Conservation (phyloP, 2,797 vertebrate genomes). For the Chiroxiphia lanceolata region DNA sequence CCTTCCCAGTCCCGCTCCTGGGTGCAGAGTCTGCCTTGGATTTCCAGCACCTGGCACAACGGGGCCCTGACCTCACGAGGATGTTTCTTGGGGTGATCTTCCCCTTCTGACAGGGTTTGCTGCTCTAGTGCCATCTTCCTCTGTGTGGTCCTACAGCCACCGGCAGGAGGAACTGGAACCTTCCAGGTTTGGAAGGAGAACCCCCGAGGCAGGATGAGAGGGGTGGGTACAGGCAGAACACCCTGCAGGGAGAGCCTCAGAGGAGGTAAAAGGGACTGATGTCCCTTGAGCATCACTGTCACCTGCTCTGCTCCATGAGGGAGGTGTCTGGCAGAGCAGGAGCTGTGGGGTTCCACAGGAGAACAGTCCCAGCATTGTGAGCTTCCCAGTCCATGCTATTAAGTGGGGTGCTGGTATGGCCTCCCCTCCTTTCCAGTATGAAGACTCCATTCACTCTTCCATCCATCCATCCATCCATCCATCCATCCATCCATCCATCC, state of each 20-base stretch:
- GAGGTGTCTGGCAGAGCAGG: not conserved
- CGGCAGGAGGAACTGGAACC: not conserved
- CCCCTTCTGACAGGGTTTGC: not conserved
- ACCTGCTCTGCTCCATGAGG: not conserved
- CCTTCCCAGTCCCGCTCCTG: no score
- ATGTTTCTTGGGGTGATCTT: not conserved
- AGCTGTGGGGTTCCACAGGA: not conserved
- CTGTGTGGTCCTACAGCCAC: not conserved
- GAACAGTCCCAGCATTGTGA: rapidly evolving
- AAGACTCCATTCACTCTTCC: not conserved
- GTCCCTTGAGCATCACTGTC: not conserved
- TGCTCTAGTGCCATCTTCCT: not conserved
- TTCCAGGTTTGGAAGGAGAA: not conserved
- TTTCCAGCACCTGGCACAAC: not conserved
- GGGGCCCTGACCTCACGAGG: rapidly evolving
- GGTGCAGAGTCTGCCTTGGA: not conserved
- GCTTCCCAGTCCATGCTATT: not conserved
- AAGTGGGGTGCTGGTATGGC: rapidly evolving
- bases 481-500: not conserved
- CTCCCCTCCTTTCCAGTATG: rapidly evolving
- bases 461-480: not conserved
- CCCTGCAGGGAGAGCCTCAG: not conserved
- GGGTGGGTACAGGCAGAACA: not conserved
- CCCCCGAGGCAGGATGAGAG: rapidly evolving
- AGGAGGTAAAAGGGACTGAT: not conserved